Conservation (phyloP, 37 sponge, comb jelly and placozoan genomes). For the Haliclona indistincta region DNA sequence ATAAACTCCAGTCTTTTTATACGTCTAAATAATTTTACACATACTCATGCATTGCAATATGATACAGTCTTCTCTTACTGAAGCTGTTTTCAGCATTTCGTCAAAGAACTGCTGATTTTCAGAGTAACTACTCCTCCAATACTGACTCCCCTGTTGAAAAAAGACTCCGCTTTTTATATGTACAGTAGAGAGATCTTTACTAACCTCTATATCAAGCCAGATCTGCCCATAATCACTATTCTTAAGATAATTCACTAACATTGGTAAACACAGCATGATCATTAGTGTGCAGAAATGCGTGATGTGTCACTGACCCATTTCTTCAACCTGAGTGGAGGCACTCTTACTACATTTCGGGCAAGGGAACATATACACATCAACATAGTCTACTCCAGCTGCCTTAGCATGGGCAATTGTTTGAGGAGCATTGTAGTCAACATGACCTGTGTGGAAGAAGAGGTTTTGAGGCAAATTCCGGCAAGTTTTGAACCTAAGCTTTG, state of each 20-base stretch:
- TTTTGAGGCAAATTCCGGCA: too few relatives aligned
- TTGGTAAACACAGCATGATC: too few relatives aligned
- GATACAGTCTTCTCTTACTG: constrained; percentile 44
- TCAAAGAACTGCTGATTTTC: constrained; percentile 82
- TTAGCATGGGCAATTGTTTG: constrained; percentile 74
- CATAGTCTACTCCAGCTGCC: constrained; percentile 61
- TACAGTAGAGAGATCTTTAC: not conserved
- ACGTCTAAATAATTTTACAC: constrained; percentile 23
- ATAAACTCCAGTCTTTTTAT: constrained; percentile 81
- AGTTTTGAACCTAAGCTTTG: too few relatives aligned
- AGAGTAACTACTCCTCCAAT: constrained; percentile 42
- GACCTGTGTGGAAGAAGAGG: constrained; percentile 18
- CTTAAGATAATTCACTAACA: constrained; percentile 20
- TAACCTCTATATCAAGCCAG: constrained; percentile 83
- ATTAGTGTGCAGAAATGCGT: not conserved
- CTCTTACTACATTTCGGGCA: constrained; percentile 70
- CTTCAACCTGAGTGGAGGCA: constrained; percentile 67
- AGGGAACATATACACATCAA: constrained; percentile 90
- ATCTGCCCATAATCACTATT: constrained; percentile 62
- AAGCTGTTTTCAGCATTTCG: constrained; percentile 54
- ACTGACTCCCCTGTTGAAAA: constrained; percentile 42
- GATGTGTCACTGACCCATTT: constrained; percentile 55
- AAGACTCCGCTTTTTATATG: not conserved
- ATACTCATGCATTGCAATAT: not conserved
- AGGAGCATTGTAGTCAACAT: constrained; percentile 54